These are phyloP conservation scores for Pyrrhia umbra DNA, from an alignment of 2,888 invertebrate genomes.

Conservation along the genomic window DNA sequence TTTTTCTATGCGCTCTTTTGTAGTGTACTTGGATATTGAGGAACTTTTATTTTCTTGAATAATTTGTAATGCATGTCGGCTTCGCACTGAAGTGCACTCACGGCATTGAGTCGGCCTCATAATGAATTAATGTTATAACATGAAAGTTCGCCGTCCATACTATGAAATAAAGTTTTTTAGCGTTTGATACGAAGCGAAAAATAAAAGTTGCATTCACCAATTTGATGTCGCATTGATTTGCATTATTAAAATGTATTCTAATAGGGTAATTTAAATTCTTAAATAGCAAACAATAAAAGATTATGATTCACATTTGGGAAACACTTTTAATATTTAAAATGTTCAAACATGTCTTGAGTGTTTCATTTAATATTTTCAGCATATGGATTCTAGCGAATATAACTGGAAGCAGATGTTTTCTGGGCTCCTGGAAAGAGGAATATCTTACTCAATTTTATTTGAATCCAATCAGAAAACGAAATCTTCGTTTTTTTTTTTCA, in stretches of 20 bases:
- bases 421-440: constrained; percentile 91
- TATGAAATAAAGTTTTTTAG: constrained; percentile 29
- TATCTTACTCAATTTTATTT: constrained; percentile 45
- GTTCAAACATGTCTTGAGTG: constrained; percentile 91
- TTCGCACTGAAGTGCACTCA: constrained; percentile 63
- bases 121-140: constrained; percentile 42
- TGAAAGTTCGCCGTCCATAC: constrained; percentile 38
- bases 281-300: constrained; percentile 60
- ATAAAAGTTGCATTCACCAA: constrained; percentile 16
- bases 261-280: constrained; percentile 39
- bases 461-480: constrained; percentile 20
- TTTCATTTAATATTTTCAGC: constrained; percentile 91
- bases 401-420: constrained; percentile 92
- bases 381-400: constrained; percentile 93
- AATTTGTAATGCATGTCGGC: constrained; percentile 67
- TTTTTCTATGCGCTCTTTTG: constrained; percentile 78
- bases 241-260: constrained; percentile 37
- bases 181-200: constrained; percentile 19
- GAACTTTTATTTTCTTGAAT: constrained; percentile 71
- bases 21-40: constrained; percentile 66
- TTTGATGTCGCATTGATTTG: constrained; percentile 30
- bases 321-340: constrained; percentile 93
- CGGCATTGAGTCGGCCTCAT: constrained; percentile 37
- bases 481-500: background rate
- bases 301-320: constrained; percentile 91